phyloP scores from a whole-genome alignment of 2,113 vertebrate species.

The Dunckerocampus dactyliophorus region DNA sequence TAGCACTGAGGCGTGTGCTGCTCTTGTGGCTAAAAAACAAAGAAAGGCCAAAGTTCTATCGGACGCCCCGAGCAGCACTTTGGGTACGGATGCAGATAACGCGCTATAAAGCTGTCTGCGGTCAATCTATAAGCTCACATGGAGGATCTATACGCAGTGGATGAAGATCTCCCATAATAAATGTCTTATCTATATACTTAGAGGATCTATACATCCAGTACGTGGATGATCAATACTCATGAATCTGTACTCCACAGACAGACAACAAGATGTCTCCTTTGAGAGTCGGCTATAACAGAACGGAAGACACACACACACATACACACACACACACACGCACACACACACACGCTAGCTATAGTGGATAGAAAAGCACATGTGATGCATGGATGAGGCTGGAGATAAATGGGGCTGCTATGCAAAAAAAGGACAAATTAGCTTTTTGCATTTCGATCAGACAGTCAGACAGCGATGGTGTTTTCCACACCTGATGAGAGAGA shows the following conservation, averaged over 20 bases:
- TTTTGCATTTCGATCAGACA: too few species aligned
- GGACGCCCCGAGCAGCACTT: not conserved
- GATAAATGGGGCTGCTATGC: not conserved
- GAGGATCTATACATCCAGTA: conserved; percentile 70
- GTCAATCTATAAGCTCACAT: conserved; percentile 38
- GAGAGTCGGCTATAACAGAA: conserved; percentile 28
- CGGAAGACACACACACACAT: conserved; percentile 6
- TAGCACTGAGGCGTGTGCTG: not conserved
- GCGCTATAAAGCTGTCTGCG: conserved; percentile 40
- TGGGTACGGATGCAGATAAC: conserved; percentile 33
- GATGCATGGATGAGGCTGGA: too few species aligned
- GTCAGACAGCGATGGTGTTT: too few species aligned
- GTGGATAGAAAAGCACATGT: not conserved
- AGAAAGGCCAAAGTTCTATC: conserved; percentile 1
- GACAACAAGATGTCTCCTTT: conserved; percentile 55
- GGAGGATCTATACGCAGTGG: conserved; percentile 47
- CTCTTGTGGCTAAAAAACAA: not conserved
- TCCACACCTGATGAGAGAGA: too few species aligned
- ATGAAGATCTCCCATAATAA: conserved; percentile 46
- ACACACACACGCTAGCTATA: too few species aligned
- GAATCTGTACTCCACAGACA: conserved; percentile 53
- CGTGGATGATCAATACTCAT: conserved; percentile 64
- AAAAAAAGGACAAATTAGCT: too few species aligned
- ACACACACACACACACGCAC: conserved; percentile 10
- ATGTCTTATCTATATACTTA: conserved; percentile 70